Base-by-base conservation (phyloP, 2,888 invertebrate species). In the Priocnemis perturbator region DNA sequence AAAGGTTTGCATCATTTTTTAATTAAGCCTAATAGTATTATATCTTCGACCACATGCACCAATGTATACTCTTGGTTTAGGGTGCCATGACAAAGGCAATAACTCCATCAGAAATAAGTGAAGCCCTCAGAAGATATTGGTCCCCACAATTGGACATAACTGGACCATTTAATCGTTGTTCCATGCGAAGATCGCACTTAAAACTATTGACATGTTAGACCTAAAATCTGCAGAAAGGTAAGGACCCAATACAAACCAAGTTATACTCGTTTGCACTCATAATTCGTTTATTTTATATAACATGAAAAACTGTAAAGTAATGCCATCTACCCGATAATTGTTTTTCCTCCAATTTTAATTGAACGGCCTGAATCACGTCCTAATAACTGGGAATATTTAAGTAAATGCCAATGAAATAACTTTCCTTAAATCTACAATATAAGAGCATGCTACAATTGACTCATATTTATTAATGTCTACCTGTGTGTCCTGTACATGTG, bases 101-200 rank as follows among this genome's bases (percentile, higher is more conserved):
- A 64, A 94, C 93, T 21, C 95, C 96, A 0, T 91, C 93, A 14
- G 97, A 97, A 90, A 94, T 97, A 55, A 92, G 93, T 74, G 97
- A 97, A 90, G 96, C 95, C 0, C 91, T 97, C 81, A 90, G 96
- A 62, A 91, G 97, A 73, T 94, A 93, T 84, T 92, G 91, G 86
- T 91, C 91, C 45, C 93, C 93, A 0, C 92, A 91, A 82, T 90
- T 90, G 48, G 93, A 88, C 60, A 83, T 86, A 71, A 83, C 85
- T 11, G 89, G 89, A 19, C 89, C 89, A 14, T 89, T 89, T 72
- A 81, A 86, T 65, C 81, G 88, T 44, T 86, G 86, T 78, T 85
- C 87, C 2, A 82, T 87, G 73, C 81, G 82, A 66, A 83, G 81
- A 64, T 80, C 83, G 5, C 83, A 88, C 62, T 81, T 84, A 26